Evolutionary conservation across 2,888 invertebrate species (phyloP).

Genomic region (Eulithis testata): DNA sequence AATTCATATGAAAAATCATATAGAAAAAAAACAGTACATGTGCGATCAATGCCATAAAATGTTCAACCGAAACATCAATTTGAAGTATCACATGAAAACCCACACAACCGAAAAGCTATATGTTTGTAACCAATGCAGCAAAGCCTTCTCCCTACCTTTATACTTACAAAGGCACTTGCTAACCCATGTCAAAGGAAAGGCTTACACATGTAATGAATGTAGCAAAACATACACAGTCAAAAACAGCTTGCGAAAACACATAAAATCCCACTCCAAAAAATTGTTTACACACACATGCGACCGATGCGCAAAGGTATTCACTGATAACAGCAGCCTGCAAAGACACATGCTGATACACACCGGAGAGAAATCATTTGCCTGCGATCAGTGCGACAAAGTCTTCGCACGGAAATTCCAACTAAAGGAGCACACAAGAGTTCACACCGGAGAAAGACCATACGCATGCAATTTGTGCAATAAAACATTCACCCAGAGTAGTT

Average conservation of each 20-base stretch:
- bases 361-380: constrained; percentile 16
- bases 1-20: constrained; percentile 3
- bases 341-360: constrained; percentile 25
- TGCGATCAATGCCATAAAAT: constrained; percentile 17
- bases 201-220: constrained; percentile 18
- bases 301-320: constrained; percentile 21
- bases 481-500: constrained; percentile 18
- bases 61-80: constrained; percentile 3
- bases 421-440: constrained; percentile 17
- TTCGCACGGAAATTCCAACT: constrained; percentile 20
- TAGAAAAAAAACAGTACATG: constrained; percentile 1
- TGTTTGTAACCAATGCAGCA: constrained; percentile 5
- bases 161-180: constrained; percentile 8
- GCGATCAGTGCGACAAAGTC: constrained; percentile 22
- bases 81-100: constrained; percentile 15
- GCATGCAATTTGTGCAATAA: constrained; percentile 18
- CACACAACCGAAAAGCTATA: constrained; percentile 12
- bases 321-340: constrained; percentile 5
- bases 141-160: constrained; percentile 5
- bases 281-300: constrained; percentile 21
- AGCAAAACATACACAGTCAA: constrained; percentile 20
- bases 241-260: constrained; percentile 12
- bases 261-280: constrained; percentile 8
- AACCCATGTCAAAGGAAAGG: constrained; percentile 1
- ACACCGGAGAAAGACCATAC: constrained; percentile 22